A percentile compares a stretch with the other conserved stretches of the same genome.
Evolutionary conservation across 2,888 invertebrate genomes (phyloP).

Genomic region (Ellobium chinense): DNA sequence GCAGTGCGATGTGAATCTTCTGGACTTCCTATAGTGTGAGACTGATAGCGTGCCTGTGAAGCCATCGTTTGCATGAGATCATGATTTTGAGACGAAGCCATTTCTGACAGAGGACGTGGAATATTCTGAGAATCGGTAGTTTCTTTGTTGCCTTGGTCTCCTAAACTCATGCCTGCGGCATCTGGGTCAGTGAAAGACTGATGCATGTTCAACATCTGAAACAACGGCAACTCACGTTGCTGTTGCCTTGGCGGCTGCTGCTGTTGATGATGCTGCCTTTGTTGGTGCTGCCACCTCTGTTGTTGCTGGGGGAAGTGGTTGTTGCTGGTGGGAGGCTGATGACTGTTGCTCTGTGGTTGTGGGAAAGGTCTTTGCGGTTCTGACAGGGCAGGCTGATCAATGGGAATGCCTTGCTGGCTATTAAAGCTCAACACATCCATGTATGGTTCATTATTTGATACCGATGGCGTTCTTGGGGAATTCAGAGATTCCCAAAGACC

Average conservation of each 20-base stretch:
- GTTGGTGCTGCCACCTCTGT: too few relatives aligned
- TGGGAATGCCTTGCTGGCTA: neutral
- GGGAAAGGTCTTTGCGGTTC: neutral
- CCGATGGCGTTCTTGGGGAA: too few relatives aligned
- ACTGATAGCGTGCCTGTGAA: neutral
- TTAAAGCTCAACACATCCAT: neutral
- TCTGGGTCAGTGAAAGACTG: slow-evolving; percentile 18
- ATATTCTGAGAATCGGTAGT: neutral
- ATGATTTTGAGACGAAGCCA: neutral
- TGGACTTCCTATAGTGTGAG: neutral
- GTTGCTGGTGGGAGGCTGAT: too few relatives aligned
- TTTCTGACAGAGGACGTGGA: neutral
- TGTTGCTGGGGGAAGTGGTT: too few relatives aligned
- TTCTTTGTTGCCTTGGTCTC: neutral
- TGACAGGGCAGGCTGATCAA: neutral
- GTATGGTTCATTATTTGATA: neutral
- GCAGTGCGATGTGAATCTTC: neutral
- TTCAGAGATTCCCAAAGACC: too few relatives aligned
- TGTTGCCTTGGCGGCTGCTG: neutral
- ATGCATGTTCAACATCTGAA: neutral
- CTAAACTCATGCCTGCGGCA: neutral
- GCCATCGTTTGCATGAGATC: neutral
- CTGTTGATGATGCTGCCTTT: neutral
- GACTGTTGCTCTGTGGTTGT: too few relatives aligned
- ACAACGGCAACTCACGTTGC: neutral